A percentile compares a stretch with the other conserved stretches of the same genome.
These are phyloP conservation scores for Silurus aristotelis DNA, from an alignment of 2,797 vertebrate species.

Conservation along the genomic window DNA sequence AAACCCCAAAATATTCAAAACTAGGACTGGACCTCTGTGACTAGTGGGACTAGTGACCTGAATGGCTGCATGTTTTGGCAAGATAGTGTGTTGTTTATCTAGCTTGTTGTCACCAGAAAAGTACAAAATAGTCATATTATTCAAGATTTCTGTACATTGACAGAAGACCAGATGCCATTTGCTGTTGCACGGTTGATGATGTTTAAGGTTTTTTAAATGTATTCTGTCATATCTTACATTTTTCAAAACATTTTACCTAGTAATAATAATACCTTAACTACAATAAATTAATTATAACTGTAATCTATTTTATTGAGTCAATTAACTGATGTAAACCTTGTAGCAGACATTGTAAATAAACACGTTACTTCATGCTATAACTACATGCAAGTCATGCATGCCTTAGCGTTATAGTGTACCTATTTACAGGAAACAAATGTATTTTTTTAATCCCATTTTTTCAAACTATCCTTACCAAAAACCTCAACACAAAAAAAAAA, in stretches of 20 bases:
- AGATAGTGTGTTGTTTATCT: not conserved
- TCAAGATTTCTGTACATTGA: not conserved
- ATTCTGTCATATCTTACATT: not conserved
- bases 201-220: not conserved
- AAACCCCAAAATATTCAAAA: not conserved
- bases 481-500: not conserved
- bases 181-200: not conserved
- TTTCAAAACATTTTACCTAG: not conserved
- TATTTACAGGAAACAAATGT: not conserved
- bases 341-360: not conserved
- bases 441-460: not conserved
- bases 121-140: not conserved
- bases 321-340: too few species aligned
- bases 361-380: too few species aligned
- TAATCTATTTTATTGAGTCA: not conserved
- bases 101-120: not conserved
- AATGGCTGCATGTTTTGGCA: not conserved
- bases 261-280: not conserved
- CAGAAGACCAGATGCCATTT: not conserved
- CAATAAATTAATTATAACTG: not conserved
- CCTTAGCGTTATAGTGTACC: not conserved
- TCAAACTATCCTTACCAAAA: not conserved
- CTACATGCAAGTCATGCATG: not conserved
- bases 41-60: not conserved
- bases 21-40: not conserved